A percentile compares a stretch with the other conserved stretches of the same genome.
Conservation (phyloP, 2,797 vertebrate species). For the Aeoliscus strigatus region DNA sequence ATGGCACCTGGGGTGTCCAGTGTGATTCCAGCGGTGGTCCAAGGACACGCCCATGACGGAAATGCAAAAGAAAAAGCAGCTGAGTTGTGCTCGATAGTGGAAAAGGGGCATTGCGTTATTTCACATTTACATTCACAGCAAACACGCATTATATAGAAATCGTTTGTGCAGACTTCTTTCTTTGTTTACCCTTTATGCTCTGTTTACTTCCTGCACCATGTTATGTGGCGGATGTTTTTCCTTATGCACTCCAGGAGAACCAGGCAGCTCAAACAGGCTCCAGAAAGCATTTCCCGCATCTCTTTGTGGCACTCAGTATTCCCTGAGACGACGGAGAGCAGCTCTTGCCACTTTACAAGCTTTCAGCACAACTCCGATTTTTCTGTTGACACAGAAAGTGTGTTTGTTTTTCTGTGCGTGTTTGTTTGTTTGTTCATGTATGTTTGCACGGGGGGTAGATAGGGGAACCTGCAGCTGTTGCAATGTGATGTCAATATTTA, state of each 20-base stretch:
- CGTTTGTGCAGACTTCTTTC: background rate
- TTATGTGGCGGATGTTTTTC: constrained; percentile 23
- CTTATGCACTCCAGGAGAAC: constrained; percentile 28
- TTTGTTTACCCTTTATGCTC: no score
- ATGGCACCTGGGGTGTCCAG: no score
- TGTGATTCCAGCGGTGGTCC: no score
- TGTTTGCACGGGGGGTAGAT: constrained; percentile 54
- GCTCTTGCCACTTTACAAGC: constrained; percentile 52
- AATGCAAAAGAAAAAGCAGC: no score
- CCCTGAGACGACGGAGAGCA: constrained; percentile 49
- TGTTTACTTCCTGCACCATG: constrained; percentile 26
- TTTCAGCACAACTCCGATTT: constrained; percentile 63
- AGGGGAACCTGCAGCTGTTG: constrained; percentile 65
- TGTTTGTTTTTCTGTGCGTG: constrained; percentile 25
- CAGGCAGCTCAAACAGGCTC: constrained; percentile 43
- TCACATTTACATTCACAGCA: no score
- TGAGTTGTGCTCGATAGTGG: no score
- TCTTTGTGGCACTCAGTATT: constrained; percentile 50
- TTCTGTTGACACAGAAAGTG: constrained; percentile 66
- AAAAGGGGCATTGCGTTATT: no score
- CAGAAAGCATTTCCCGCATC: constrained; percentile 41
- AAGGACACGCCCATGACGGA: no score
- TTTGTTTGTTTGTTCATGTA: constrained; percentile 17
- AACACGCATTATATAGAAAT: constrained; percentile 18
- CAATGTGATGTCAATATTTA: constrained; percentile 67